These are phyloP conservation scores for Agrochola litura DNA, from an alignment of 2,888 invertebrate species.

Conservation along the genomic window DNA sequence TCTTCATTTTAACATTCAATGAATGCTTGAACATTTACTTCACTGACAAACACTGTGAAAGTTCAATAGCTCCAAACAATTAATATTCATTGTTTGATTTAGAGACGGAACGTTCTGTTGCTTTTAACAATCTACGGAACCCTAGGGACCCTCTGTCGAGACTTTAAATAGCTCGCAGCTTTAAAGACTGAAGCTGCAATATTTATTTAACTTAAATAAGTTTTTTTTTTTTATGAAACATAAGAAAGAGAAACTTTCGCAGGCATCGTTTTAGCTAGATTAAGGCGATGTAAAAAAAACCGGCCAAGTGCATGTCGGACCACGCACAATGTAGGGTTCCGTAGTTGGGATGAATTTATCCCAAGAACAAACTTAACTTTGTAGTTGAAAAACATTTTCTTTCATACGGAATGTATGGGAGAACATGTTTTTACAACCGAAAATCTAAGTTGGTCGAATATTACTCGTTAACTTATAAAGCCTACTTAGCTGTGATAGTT, in stretches of 20 bases:
- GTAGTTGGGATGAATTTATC: too few species aligned
- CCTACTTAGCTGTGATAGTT: too few species aligned
- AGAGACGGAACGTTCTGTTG: slow-evolving; percentile 64
- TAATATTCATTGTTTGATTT: slow-evolving; percentile 74
- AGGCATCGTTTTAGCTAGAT: not conserved
- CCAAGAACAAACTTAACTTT: too few species aligned
- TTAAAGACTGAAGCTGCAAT: slow-evolving; percentile 9
- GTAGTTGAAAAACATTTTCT: too few species aligned
- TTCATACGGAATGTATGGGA: too few species aligned
- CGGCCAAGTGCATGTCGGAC: too few species aligned
- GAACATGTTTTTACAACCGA: too few species aligned
- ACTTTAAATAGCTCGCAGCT: slow-evolving; percentile 19
- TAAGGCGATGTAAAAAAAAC: not conserved
- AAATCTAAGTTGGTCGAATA: too few species aligned
- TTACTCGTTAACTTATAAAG: too few species aligned
- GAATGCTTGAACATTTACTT: slow-evolving; percentile 69
- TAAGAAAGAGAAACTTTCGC: not conserved
- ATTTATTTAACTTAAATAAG: slow-evolving; percentile 4
- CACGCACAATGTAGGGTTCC: too few species aligned
- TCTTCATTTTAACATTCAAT: slow-evolving; percentile 77
- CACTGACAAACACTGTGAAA: slow-evolving; percentile 68
- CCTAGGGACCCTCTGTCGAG: slow-evolving; percentile 43
- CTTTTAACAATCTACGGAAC: slow-evolving; percentile 63
- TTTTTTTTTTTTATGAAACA: not conserved
- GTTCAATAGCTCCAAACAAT: slow-evolving; percentile 70